phyloP scores from a whole-genome alignment of 2,888 invertebrate genomes.

The Chelonus formosanus region DNA sequence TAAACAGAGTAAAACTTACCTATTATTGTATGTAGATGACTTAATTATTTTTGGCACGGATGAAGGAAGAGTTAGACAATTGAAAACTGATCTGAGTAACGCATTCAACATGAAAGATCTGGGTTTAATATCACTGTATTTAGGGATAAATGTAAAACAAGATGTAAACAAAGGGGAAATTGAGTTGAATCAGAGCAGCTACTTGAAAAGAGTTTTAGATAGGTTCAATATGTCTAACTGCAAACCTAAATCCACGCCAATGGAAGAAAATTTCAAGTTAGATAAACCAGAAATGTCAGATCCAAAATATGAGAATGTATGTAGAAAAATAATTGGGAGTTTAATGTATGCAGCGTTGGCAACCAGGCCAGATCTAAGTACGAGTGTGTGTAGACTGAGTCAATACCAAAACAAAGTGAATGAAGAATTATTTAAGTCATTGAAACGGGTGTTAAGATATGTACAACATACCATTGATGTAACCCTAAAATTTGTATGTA shows the following conservation, averaged over 20 bases:
- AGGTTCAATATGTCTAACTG: slow-evolving; percentile 23
- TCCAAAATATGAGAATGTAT: slow-evolving; percentile 1
- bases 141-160: slow-evolving; percentile 30
- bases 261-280: slow-evolving; percentile 28
- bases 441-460: slow-evolving; percentile 44
- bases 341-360: slow-evolving; percentile 40
- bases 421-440: slow-evolving; percentile 37
- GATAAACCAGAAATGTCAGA: slow-evolving; percentile 2
- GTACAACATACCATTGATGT: slow-evolving; percentile 41
- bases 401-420: neutral
- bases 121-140: slow-evolving; percentile 25
- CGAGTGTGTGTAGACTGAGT: slow-evolving; percentile 1
- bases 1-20: neutral
- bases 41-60: slow-evolving; percentile 1
- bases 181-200: slow-evolving; percentile 19
- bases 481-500: slow-evolving; percentile 32
- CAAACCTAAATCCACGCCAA: slow-evolving; percentile 18
- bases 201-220: slow-evolving; percentile 19
- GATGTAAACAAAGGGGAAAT: neutral
- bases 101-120: slow-evolving; percentile 36
- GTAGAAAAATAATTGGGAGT: slow-evolving; percentile 37
- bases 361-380: slow-evolving; percentile 38
- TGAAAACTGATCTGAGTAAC: slow-evolving; percentile 20
- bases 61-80: slow-evolving; percentile 9
- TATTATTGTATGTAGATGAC: slow-evolving; percentile 12